phyloP scores from a whole-genome alignment of 2,888 invertebrate species.

The Eulithis prunata region DNA sequence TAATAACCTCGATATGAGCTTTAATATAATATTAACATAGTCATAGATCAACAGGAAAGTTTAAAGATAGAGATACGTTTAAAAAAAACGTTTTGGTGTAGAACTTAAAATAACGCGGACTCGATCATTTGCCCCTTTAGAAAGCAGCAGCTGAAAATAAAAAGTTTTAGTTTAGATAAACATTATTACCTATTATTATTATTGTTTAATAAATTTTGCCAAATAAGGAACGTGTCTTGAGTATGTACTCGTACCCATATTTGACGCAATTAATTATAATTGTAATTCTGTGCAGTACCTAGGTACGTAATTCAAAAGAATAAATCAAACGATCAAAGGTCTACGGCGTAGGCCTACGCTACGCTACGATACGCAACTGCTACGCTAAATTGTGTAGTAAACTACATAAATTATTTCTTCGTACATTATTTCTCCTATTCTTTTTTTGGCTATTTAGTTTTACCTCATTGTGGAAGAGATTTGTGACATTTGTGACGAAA shows the following conservation, averaged over 20 bases:
- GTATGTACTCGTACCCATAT: background rate
- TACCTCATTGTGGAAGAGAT: background rate
- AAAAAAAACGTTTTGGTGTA: slow-evolving; percentile 55
- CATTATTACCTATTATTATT: background rate
- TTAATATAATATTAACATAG: slow-evolving; percentile 68
- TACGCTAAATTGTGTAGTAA: background rate
- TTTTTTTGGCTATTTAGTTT: no score
- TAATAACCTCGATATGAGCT: slow-evolving; percentile 44
- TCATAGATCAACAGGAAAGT: slow-evolving; percentile 66
- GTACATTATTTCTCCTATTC: no score
- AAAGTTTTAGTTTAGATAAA: slow-evolving; percentile 8
- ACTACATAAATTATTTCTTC: no score
- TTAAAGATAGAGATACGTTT: slow-evolving; percentile 60
- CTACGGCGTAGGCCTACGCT: slow-evolving; percentile 17
- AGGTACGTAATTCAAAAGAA: no score
- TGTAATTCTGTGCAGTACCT: no score
- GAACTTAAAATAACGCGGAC: slow-evolving; percentile 61
- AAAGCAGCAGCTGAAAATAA: slow-evolving; percentile 79
- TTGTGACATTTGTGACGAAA: no score
- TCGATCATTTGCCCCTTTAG: slow-evolving; percentile 72
- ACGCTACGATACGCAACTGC: slow-evolving; percentile 1
- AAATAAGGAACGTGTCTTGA: background rate
- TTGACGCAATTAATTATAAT: background rate
- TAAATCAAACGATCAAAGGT: background rate
- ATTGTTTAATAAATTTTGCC: background rate